Evolutionary conservation across 2,888 invertebrate species (phyloP).

Genomic region (Aspidiotus rigidus): DNA sequence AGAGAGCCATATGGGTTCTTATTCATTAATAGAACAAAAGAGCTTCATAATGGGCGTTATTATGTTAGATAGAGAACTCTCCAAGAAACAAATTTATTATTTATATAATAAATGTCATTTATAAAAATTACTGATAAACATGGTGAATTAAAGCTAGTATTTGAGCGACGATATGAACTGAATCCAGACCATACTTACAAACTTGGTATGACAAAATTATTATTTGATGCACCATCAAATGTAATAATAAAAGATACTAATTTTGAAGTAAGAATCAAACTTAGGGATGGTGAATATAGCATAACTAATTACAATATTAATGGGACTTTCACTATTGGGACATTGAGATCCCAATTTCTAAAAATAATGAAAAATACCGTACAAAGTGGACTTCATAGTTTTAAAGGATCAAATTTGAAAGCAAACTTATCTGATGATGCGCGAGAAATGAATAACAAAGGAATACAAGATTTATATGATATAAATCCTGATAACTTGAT

Average conservation of each 20-base stretch:
- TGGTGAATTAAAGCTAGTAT: too few species aligned
- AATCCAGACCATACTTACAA: not conserved
- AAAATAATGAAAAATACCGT: not conserved
- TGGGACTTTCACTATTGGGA: conserved; percentile 1
- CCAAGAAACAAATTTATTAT: not conserved
- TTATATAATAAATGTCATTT: too few species aligned
- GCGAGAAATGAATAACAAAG: not conserved
- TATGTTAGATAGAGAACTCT: not conserved
- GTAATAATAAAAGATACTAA: not conserved
- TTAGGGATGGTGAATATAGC: not conserved
- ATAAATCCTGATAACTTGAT: not conserved
- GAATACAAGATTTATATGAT: not conserved
- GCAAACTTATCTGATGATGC: not conserved
- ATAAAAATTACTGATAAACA: too few species aligned
- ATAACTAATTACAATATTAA: not conserved
- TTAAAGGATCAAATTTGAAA: not conserved
- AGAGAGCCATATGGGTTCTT: not conserved
- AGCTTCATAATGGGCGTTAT: not conserved
- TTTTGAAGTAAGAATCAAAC: not conserved
- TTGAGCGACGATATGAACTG: too few species aligned
- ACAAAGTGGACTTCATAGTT: not conserved
- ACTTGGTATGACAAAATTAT: not conserved
- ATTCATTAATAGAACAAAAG: not conserved
- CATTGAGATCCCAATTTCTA: not conserved
- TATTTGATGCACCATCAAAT: conserved; percentile 1